Base-by-base conservation (phyloP, 2,113 vertebrate species). In the Podocnemis expansa region DNA sequence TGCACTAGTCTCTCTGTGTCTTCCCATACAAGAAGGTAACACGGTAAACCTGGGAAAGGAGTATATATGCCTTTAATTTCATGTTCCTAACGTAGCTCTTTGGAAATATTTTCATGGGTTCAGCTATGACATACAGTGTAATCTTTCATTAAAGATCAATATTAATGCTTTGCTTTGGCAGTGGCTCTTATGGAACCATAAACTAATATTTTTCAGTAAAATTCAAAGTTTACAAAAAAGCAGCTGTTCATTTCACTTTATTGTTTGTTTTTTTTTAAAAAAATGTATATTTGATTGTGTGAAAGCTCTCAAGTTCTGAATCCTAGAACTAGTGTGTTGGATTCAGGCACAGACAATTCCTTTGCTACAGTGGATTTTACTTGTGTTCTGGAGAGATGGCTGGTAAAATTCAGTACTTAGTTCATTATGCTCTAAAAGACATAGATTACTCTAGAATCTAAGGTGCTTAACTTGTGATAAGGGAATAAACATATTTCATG, bases 61-160 rank as follows among this genome's bases (percentile, higher is more conserved):
- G 3, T 2, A 0, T 54, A 12, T 22, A 34, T 8, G 45, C 19
- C 34, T n/a, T 19, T 34, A 3, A 27, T 89, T 91, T n/a, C 5
- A 31, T 10, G 34, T 75, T 92, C 73, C 82, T 55, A 1, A 89
- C 88, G 54, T 70, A 78, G 70, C 88, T 52, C 70, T 75, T 43
- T 89, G 81, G 60, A 78, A 84, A 63, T n/a, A 6, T 49, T n/a
- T 88, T 70, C 52, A 5, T 49, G 54, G 60, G 70, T 1, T 1
- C 19, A 22, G 55, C 9, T 25, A 21, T 67, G 41, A 55, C 22
- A 1, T 0, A 25, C 10, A 1, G 2, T 8, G 2, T 21, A 19
- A 70, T 41, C 41, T 24, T 2, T 45, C 2, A 2, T 47, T 31
- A 19, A n/a, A 47, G 54, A 2, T 54, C 9, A 25, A 0, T 1